A percentile compares a stretch with the other conserved stretches of the same genome.
Conservation (phyloP, 2,888 invertebrate genomes). For the Epicampocera succincta region DNA sequence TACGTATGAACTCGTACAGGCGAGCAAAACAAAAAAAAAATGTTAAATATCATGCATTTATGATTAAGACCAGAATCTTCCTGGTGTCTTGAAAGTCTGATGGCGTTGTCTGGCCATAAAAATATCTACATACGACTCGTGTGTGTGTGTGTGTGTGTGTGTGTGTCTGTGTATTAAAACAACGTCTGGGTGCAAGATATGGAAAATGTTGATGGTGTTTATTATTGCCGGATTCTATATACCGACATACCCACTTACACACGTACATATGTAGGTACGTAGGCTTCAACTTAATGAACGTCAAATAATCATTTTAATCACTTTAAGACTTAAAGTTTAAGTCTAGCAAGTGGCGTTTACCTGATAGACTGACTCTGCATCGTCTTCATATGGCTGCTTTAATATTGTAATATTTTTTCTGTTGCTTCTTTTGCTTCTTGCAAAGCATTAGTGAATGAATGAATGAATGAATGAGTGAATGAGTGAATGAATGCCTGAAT, state of each 20-base stretch:
- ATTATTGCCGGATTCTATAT: slow-evolving; percentile 48
- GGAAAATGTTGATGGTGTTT: slow-evolving; percentile 39
- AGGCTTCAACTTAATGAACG: slow-evolving; percentile 75
- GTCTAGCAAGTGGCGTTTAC: slow-evolving; percentile 56
- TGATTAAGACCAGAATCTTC: slow-evolving; percentile 53
- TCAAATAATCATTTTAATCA: slow-evolving; percentile 77
- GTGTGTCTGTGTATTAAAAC: too few relatives aligned
- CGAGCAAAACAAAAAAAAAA: background rate
- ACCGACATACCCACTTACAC: too few relatives aligned
- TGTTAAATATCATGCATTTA: slow-evolving; percentile 37
- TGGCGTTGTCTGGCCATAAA: background rate
- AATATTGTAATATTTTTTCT: slow-evolving; percentile 7
- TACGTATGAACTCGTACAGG: too few relatives aligned
- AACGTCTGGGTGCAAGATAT: slow-evolving; percentile 11
- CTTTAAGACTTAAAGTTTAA: slow-evolving; percentile 62
- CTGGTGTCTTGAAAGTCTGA: slow-evolving; percentile 31
- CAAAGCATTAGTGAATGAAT: background rate
- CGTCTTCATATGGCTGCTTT: slow-evolving; percentile 1
- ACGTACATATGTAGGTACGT: slow-evolving; percentile 21
- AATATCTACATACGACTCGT: background rate
- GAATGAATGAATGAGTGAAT: background rate
- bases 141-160: too few relatives aligned
- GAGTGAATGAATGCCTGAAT: background rate
- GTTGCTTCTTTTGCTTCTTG: too few relatives aligned
- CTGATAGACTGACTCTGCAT: slow-evolving; percentile 29